These are phyloP conservation scores for Orthonyx spaldingii DNA, from an alignment of 2,113 vertebrate species.

Conservation along the genomic window DNA sequence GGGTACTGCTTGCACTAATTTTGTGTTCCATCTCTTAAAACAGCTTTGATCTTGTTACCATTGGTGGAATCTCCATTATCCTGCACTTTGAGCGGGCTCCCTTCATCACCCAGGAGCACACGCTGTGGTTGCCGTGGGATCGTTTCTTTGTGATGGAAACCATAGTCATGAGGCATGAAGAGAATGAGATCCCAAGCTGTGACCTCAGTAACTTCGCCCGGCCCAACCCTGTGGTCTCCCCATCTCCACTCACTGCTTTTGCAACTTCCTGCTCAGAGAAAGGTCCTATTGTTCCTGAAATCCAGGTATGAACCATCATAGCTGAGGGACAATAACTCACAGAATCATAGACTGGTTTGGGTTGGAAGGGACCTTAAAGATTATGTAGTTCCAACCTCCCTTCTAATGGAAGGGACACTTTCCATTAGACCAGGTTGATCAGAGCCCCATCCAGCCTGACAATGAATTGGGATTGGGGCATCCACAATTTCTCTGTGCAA, in stretches of 20 bases:
- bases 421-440: background rate
- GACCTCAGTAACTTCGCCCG: conserved; percentile 94
- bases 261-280: conserved; percentile 88
- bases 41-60: conserved; percentile 95
- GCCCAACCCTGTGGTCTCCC: conserved; percentile 88
- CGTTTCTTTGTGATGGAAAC: conserved; percentile 99
- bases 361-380: background rate
- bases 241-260: conserved; percentile 89
- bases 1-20: background rate
- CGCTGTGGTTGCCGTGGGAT: conserved; percentile 95
- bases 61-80: conserved; percentile 88
- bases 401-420: background rate
- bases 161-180: conserved; percentile 95
- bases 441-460: background rate
- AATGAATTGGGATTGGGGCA: background rate
- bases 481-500: background rate
- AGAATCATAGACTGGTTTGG: background rate
- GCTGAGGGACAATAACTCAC: background rate
- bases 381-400: background rate
- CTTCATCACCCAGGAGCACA: conserved; percentile 97
- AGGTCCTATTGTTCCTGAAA: conserved; percentile 89
- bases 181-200: conserved; percentile 97
- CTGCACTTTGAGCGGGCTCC: conserved; percentile 93
- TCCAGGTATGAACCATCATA: conserved; percentile 78
- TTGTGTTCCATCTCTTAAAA: background rate